These are phyloP conservation scores for Diloba caeruleocephala DNA, from an alignment of 2,888 invertebrate genomes.

Conservation along the genomic window DNA sequence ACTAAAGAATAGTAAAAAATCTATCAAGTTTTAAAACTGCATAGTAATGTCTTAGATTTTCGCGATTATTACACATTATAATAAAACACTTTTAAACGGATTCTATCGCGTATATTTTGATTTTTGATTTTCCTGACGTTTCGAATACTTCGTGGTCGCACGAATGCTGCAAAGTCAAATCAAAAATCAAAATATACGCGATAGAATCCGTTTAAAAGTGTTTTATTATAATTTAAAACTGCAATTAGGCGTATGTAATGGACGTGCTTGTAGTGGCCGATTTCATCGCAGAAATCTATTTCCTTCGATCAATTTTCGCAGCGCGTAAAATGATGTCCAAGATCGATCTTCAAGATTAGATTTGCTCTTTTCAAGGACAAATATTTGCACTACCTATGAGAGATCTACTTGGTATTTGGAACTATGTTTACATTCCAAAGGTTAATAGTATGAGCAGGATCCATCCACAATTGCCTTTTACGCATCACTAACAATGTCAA, in stretches of 20 bases:
- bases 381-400: neutral
- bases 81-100: no score
- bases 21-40: no score
- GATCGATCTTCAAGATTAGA: constrained; percentile 27
- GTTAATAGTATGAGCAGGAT: neutral
- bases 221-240: no score
- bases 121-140: no score
- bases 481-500: constrained; percentile 19
- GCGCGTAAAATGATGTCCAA: constrained; percentile 19
- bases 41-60: no score
- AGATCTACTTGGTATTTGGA: neutral
- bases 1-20: no score
- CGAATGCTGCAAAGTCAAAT: no score
- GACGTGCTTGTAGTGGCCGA: neutral
- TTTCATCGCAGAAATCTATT: constrained; percentile 17
- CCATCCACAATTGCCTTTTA: constrained; percentile 9
- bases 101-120: no score
- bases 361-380: constrained; percentile 12
- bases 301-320: constrained; percentile 12
- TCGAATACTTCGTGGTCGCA: no score
- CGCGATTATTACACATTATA: no score
- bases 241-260: neutral
- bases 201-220: no score
- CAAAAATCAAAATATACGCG: no score
- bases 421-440: neutral